Base-by-base conservation (phyloP, 2,113 vertebrate species). In the Paradisaea rubra region DNA sequence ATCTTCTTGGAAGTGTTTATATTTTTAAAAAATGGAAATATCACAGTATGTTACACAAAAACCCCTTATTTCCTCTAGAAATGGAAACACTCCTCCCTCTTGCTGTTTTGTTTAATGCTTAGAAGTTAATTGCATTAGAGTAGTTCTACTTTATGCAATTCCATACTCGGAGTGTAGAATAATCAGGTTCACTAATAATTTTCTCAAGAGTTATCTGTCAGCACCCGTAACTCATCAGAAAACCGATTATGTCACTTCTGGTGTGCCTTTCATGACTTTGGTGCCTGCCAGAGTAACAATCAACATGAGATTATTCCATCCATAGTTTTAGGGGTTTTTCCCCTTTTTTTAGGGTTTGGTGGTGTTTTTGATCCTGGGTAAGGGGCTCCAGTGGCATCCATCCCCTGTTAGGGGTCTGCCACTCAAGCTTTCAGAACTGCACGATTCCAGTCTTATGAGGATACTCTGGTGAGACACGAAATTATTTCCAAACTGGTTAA, bases 141-240 rank as follows among this genome's bases (percentile, higher is more conserved):
- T 37, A 94, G 49, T 16, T 87, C 31, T 84, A 54, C 52, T 71
- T 86, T 45, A 85, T 53, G 35, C 12, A 72, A 30, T 69, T 84
- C 59, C 42, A 7, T 79, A 89, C 87, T 5, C 73, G n/a, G 49
- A 79, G 42, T 6, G 7, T 11, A 49, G 65, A 84, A 86, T 84
- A 86, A 92, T 94, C 60, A 87, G 39, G 27, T 57, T 85, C 91
- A 54, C 45, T 57, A 76, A 89, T 61, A 72, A 94, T 84, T 91
- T 92, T 72, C 81, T 85, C 73, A 79, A 57, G 86, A 85, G 65
- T 49, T 84, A 44, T 41, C 65, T 81, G 73, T 93, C 89, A 96
- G 73, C 66, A 82, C 23, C 77, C 49, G 65, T 72, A 94, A 89
- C 56, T 89, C 91, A 76, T 84, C 74, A 71, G 20, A 72, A 88